Evolutionary conservation across 2,888 invertebrate genomes (phyloP).

Genomic region (Rosalia funebris): DNA sequence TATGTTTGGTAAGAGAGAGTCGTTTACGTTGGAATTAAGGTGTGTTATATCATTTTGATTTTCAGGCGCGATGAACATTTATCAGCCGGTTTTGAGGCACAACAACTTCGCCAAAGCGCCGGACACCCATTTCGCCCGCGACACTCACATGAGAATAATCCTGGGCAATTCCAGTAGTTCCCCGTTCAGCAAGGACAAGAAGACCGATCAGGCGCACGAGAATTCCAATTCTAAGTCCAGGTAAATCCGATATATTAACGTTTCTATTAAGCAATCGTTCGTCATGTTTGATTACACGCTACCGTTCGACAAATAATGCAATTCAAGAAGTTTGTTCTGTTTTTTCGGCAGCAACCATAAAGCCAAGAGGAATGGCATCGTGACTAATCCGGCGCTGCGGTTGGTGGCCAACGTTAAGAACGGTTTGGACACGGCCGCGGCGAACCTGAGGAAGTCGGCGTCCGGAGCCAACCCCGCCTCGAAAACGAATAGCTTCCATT

Average conservation of each 20-base stretch:
- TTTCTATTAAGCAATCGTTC: neutral
- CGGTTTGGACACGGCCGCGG: slow-evolving; percentile 74
- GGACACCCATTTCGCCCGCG: slow-evolving; percentile 87
- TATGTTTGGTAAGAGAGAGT: slow-evolving; percentile 56
- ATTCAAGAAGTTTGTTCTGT: slow-evolving; percentile 1
- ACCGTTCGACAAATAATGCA: neutral
- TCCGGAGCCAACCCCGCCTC: slow-evolving; percentile 71
- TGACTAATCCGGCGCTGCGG: slow-evolving; percentile 87
- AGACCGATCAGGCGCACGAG: slow-evolving; percentile 46
- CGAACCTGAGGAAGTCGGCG: slow-evolving; percentile 71
- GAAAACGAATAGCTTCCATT: slow-evolving; percentile 82
- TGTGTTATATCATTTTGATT: neutral
- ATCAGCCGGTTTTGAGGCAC: slow-evolving; percentile 63
- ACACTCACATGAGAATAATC: slow-evolving; percentile 92
- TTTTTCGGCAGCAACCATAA: slow-evolving; percentile 62
- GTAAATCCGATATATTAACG: slow-evolving; percentile 35
- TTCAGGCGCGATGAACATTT: slow-evolving; percentile 62
- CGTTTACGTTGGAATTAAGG: neutral
- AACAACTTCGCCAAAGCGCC: slow-evolving; percentile 66
- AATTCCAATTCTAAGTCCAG: slow-evolving; percentile 53
- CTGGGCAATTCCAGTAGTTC: slow-evolving; percentile 64
- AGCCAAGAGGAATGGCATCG: slow-evolving; percentile 84
- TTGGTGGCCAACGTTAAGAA: slow-evolving; percentile 81
- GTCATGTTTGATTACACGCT: neutral
- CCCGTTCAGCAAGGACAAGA: slow-evolving; percentile 55